A percentile compares a stretch with the other conserved stretches of the same genome.
Evolutionary conservation across 2,797 vertebrate genomes (phyloP).

Genomic region (Danionella dracula): DNA sequence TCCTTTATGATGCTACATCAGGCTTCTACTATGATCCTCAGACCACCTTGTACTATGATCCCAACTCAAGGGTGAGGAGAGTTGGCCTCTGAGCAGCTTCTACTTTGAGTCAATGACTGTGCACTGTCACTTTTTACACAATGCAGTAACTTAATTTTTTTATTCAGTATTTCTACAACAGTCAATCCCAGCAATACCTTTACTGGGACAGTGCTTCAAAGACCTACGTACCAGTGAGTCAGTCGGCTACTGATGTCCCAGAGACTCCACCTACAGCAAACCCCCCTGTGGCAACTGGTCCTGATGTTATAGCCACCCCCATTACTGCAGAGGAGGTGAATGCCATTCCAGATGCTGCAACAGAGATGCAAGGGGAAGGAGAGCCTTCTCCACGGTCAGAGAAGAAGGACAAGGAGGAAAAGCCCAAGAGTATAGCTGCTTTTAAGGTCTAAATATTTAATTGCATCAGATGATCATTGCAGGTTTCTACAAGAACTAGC

Average conservation of each 20-base stretch:
- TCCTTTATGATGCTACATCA: slow-evolving; percentile 91
- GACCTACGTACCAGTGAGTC: slow-evolving; percentile 70
- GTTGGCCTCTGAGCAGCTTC: too few species aligned
- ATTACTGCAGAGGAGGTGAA: slow-evolving; percentile 35
- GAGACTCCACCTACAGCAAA: slow-evolving; percentile 32
- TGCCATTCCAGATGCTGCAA: slow-evolving; percentile 53
- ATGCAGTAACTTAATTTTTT: not conserved
- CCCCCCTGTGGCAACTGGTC: not conserved
- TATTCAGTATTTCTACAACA: slow-evolving; percentile 76
- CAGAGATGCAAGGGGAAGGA: slow-evolving; percentile 78
- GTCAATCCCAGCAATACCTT: slow-evolving; percentile 75
- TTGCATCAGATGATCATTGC: not conserved
- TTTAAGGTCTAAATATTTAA: slow-evolving; percentile 63
- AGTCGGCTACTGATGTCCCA: slow-evolving; percentile 34
- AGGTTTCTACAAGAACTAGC: not conserved
- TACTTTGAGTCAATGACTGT: too few species aligned
- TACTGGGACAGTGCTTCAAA: slow-evolving; percentile 73
- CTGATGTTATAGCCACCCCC: not conserved
- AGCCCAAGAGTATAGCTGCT: slow-evolving; percentile 69
- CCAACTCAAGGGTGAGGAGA: slow-evolving; percentile 85
- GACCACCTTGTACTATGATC: slow-evolving; percentile 90
- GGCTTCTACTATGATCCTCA: slow-evolving; percentile 95
- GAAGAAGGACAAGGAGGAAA: slow-evolving; percentile 74
- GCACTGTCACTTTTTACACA: too few species aligned
- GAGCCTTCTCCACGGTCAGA: slow-evolving; percentile 56